Percentiles rank a stretch among this genome's conserved stretches.
Evolutionary conservation across 1,140 invertebrate genomes (phyloP).

Genomic region (Tetragonula clypearis): DNA sequence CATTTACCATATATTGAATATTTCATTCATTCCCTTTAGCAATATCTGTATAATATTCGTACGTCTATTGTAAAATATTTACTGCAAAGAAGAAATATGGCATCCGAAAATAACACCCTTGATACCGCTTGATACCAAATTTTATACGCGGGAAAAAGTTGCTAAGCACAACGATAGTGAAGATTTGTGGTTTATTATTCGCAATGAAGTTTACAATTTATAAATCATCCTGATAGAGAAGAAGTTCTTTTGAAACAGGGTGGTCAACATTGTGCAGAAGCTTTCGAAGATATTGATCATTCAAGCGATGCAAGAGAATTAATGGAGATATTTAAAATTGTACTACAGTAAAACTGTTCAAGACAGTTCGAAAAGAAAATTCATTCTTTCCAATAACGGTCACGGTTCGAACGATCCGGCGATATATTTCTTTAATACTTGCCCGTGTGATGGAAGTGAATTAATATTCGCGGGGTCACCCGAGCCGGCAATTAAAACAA

Average conservation of each 20-base stretch:
- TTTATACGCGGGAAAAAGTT: conserved; percentile 81
- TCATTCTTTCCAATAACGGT: background rate
- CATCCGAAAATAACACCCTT: conserved; percentile 39
- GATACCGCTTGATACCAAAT: conserved; percentile 49
- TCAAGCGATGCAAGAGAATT: conserved; percentile 96
- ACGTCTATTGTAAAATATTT: background rate
- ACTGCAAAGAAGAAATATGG: conserved; percentile 63
- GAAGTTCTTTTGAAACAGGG: conserved; percentile 96
- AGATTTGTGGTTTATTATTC: conserved; percentile 87
- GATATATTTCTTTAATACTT: background rate
- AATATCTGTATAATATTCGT: conserved; percentile 15
- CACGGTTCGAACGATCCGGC: background rate
- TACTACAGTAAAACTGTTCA: no score
- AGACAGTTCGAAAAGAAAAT: background rate
- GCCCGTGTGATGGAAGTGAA: background rate
- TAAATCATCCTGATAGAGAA: conserved; percentile 97
- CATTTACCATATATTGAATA: background rate
- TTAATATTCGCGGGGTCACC: background rate
- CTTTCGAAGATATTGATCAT: conserved; percentile 99
- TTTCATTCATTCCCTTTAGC: background rate
- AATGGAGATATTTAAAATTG: conserved; percentile 96
- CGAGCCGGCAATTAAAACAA: background rate
- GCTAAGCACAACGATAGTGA: conserved; percentile 84
- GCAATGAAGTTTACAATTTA: conserved; percentile 89
- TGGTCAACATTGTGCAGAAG: conserved; percentile 93